Base-by-base conservation (phyloP, 2,888 invertebrate genomes). In the Erebia palarica region DNA sequence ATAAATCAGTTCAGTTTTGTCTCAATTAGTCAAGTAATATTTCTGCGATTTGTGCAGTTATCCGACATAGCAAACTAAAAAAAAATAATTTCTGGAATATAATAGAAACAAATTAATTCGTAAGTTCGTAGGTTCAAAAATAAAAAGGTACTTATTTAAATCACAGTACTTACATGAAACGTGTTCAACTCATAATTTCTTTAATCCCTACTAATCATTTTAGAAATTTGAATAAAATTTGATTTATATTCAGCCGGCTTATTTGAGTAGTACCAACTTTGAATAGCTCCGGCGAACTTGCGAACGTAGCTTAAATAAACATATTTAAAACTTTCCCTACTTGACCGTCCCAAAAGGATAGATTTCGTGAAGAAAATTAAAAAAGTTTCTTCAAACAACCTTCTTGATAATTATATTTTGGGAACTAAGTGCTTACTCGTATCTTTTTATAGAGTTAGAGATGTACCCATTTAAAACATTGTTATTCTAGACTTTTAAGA, bases 351-450 rank as follows among this genome's bases (percentile, higher is more conserved):
- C 78, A 79, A 80, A 81, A 80, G 80, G 80, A 84, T 82, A 81
- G 79, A 80, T 83, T 83, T 86, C 79, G 81, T 77, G 78, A 84
- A 84, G 85, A 85, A 87, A 84, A 88, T 88, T 86, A 86, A 88
- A 87, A 88, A 73, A 75, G 70, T 75, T 75, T 67, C 49, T 73
- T 73, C 67, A 73, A 73, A 75, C 67, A 74, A 68, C 42, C 58
- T 68, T 53, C 63, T 49, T 61, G 68, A 53, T 72, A 53, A 73
- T 65, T 69, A 72, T 71, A 72, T 72, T 74, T 71, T 73, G 64
- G 63, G 53, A 59, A 66, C 66, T 68, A 64, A 68, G 65, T 58
- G 21, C 68, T 68, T 58, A 70, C 27, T 27, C 21, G 36, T 18
- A 64, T 36, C 18, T 61, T 5, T 42, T 16, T 44, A 7, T 9